Base-by-base conservation (phyloP, 2,113 vertebrate genomes). In the Myrmecophaga tridactyla region DNA sequence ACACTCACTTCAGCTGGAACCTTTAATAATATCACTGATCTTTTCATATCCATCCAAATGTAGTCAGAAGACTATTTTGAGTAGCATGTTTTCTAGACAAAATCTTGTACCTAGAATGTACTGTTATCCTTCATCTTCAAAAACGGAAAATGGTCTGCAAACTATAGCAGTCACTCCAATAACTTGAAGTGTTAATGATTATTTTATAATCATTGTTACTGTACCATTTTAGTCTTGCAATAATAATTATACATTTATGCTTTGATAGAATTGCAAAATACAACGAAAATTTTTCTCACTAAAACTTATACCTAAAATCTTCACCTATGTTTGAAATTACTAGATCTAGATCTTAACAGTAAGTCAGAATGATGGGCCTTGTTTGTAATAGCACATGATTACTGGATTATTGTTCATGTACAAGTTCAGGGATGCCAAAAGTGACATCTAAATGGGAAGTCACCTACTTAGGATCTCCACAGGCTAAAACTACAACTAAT, bases 1-100 rank as follows among this genome's bases (percentile, higher is more conserved):
- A 80, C 14, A 15, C 67, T 89, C 63, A 43, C 23, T 34, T 72
- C 80, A 88, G 56, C 20, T 67, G 65, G 63, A 39, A 70, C 21
- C 83, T 89, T 72, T 60, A 90, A 84, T 89, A 87, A 90, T 58
- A 62, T 39, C 46, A 53, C 31, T 84, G 91, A 86, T 76, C 31
- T 73, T 89, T 62, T 90, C 39, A 63, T 25, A 56, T 63, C 27
- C 6, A 80, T 56, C 76, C 87, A 63, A 67, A 48, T 6, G 23
- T 11, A 69, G 39, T 46, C 34, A 51, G 63, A 84, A 90, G 43
- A 85, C 14, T 62, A 69, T 84, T 65, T 89, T 95, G 25, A 82
- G n/a, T 56, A 75, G 10, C 2, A 78, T 20, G 10, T 43, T 72
- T 75, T 72, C n/a, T 39, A 87, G 69, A 84, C 60, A n/a, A 88